Conservation (phyloP, 2,888 invertebrate genomes). For the Penaeus monodon region DNA sequence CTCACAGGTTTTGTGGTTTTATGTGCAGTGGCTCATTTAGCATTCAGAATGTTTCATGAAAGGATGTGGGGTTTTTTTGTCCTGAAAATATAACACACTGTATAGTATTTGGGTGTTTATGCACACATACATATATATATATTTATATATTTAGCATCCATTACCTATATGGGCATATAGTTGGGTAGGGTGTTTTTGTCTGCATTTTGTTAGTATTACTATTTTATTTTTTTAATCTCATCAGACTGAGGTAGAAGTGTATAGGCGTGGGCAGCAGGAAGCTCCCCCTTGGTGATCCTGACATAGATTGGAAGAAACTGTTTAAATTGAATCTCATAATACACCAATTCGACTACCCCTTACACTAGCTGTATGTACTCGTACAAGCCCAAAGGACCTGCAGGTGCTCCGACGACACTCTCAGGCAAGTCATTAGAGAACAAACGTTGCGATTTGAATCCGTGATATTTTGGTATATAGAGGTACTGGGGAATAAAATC, state of each 20-base stretch:
- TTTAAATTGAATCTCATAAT: slow-evolving; percentile 96
- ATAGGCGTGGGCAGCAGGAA: slow-evolving; percentile 96
- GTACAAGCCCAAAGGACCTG: slow-evolving; percentile 96
- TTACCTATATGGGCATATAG: too few relatives aligned
- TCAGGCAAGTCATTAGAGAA: slow-evolving; percentile 74
- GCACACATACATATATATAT: too few relatives aligned
- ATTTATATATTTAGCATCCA: too few relatives aligned
- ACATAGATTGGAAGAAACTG: slow-evolving; percentile 99
- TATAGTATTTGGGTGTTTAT: too few relatives aligned
- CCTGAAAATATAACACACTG: too few relatives aligned
- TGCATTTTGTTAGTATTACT: too few relatives aligned
- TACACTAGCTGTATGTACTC: slow-evolving; percentile 96
- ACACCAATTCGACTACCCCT: slow-evolving; percentile 98
- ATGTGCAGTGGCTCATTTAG: too few relatives aligned
- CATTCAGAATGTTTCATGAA: too few relatives aligned
- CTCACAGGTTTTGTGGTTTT: too few relatives aligned
- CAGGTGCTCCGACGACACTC: slow-evolving; percentile 93
- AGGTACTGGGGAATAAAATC: not conserved
- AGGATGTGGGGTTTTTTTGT: too few relatives aligned
- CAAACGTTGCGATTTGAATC: not conserved
- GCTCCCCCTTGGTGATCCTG: slow-evolving; percentile 94
- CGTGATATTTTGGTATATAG: not conserved
- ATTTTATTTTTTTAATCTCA: slow-evolving; percentile 2
- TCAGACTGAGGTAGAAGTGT: slow-evolving; percentile 95
- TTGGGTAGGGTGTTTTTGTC: too few relatives aligned